Percentiles rank a stretch among this genome's conserved stretches.
phyloP scores from a whole-genome alignment of 2,113 vertebrate genomes.

The Ciconia boyciana region DNA sequence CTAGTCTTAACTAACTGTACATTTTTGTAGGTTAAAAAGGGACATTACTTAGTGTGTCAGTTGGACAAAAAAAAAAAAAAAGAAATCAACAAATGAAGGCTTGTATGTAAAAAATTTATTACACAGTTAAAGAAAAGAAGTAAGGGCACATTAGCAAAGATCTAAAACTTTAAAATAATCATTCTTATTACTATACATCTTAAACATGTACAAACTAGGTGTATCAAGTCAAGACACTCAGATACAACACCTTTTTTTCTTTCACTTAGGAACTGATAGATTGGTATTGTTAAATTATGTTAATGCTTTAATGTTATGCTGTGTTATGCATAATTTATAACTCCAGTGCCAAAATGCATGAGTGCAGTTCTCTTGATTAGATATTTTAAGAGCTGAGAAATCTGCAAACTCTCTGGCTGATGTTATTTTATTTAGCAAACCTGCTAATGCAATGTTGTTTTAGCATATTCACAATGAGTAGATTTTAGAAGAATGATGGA shows the following conservation, averaged over 20 bases:
- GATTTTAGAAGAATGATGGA: background rate
- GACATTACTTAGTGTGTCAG: background rate
- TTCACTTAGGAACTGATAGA: slow-evolving; percentile 18
- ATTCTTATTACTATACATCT: background rate
- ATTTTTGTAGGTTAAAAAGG: background rate
- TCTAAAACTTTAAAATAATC: background rate
- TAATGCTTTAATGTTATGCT: slow-evolving; percentile 64
- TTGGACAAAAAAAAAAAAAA: background rate
- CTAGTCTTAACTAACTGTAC: background rate
- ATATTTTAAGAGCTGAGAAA: slow-evolving; percentile 45
- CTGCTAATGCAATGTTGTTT: background rate
- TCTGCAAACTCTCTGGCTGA: slow-evolving; percentile 37
- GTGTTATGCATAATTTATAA: slow-evolving; percentile 65
- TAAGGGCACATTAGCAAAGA: background rate
- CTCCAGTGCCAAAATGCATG: slow-evolving; percentile 41
- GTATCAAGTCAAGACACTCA: background rate
- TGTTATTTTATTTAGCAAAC: slow-evolving; percentile 46
- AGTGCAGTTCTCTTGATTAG: slow-evolving; percentile 39
- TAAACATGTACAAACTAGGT: background rate
- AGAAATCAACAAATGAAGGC: background rate
- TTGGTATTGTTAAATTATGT: slow-evolving; percentile 55
- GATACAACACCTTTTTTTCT: background rate
- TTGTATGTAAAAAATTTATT: background rate
- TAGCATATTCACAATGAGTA: background rate
- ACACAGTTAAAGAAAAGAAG: background rate